Evolutionary conservation across 2,113 vertebrate genomes (phyloP).

Genomic region (Hydropotes inermis): DNA sequence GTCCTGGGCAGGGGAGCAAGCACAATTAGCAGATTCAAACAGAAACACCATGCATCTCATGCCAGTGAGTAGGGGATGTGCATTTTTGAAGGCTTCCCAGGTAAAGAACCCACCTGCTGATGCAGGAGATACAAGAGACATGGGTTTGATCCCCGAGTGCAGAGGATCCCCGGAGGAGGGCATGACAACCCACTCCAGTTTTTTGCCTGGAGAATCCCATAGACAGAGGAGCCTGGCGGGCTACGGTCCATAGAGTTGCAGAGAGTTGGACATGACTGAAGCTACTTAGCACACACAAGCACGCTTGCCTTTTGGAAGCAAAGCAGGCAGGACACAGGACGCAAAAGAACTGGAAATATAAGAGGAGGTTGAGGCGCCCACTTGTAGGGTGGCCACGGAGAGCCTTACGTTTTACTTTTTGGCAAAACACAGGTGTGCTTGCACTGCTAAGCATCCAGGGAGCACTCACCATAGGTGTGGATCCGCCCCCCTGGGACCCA

Average conservation of each 20-base stretch:
- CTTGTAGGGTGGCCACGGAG: not conserved
- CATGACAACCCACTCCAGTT: not conserved
- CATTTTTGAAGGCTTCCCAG: not conserved
- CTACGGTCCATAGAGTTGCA: not conserved
- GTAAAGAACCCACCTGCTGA: not conserved
- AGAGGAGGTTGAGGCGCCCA: not conserved
- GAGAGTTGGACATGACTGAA: not conserved
- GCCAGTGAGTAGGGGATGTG: too few relatives aligned
- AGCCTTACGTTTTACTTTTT: not conserved
- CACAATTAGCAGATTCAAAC: not conserved
- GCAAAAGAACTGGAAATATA: not conserved
- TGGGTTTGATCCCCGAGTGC: not conserved
- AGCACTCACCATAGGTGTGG: rapidly evolving
- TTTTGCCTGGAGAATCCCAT: not conserved
- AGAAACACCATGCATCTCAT: rapidly evolving
- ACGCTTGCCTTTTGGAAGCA: not conserved
- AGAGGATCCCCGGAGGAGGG: not conserved
- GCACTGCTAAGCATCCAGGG: not conserved
- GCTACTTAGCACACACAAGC: not conserved
- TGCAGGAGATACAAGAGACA: not conserved
- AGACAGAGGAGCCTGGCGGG: not conserved
- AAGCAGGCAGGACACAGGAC: not conserved
- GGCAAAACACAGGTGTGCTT: not conserved
- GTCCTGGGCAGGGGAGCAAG: not conserved
- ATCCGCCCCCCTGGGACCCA: rapidly evolving